A percentile compares a stretch with the other conserved stretches of the same genome.
Evolutionary conservation across 2,888 invertebrate species (phyloP).

Genomic region (Gastracanthus pulcherrimus): DNA sequence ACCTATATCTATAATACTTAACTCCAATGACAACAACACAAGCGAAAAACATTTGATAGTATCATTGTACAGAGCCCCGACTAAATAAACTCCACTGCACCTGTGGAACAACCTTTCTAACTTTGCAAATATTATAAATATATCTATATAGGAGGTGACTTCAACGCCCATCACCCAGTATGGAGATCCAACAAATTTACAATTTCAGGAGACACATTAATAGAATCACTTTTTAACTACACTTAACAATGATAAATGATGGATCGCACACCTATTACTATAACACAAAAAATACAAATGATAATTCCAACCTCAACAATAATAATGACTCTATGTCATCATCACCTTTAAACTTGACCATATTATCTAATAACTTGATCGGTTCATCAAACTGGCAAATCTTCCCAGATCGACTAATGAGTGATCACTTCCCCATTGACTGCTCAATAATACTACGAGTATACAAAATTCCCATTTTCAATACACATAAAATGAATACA

Average conservation of each 20-base stretch:
- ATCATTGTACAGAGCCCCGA: background rate
- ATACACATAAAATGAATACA: no score
- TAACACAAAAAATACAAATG: no score
- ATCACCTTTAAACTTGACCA: no score
- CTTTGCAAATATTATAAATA: background rate
- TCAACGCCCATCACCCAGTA: background rate
- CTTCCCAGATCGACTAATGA: no score
- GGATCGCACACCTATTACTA: conserved; percentile 21
- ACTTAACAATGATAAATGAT: background rate
- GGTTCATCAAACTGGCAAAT: no score
- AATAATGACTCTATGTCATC: no score
- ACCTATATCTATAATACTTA: background rate
- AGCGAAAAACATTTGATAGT: background rate
- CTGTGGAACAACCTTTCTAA: background rate
- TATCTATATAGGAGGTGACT: conserved; percentile 8
- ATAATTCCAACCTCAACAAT: no score
- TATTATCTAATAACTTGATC: no score
- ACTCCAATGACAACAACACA: background rate
- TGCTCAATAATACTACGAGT: no score
- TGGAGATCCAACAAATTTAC: conserved; percentile 8
- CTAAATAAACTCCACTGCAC: background rate
- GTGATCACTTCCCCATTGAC: no score
- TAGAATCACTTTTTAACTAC: background rate
- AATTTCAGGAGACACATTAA: background rate
- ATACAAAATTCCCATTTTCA: no score